Evolutionary conservation across 2,113 vertebrate species (phyloP), one percentile per base, ranked within the genome.

Genomic region (Paracanthobrama guichenoti): DNA sequence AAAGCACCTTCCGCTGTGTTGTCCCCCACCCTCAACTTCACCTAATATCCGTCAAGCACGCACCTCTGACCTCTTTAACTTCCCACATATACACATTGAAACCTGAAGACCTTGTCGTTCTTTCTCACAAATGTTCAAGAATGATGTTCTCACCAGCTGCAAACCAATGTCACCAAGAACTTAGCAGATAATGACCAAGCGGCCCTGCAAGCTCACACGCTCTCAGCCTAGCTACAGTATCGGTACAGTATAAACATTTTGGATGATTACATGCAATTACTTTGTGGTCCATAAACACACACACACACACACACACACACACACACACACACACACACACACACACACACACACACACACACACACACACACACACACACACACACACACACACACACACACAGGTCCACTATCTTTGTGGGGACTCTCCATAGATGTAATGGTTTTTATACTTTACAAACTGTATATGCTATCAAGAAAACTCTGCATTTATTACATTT

Each of bases 211-310:
- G 16, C 82, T 82, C 86, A 84, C 85, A 84, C 57, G 85, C 83
- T 88, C 88, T 90, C 83, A 73, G 83, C 88, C 64, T 85, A 91
- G 89, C 89, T 87, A 83, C 81, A 86, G 88, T 89, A 89, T 91
- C 92, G 89, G 90, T 90, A 89, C 87, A 89, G 90, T 85, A 88
- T 89, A 93, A 93, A 93, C 89, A 91, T 92, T 90, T 88, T 83
- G 84, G 79, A 91, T 90, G 90, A 92, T 93, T 93, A 90, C 87
- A 92, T 90, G 81, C 91, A 89, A 93, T 94, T 92, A 91, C 82
- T 55, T 60, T 20, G 85, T 77, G 89, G 83, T 88, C 86, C 42
- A 80, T 86, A 87, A 87, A 82, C 86, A 88, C 79, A 74, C 44
- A 81, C 57, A 87, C 31, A 44, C 10, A 88, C 62, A 86, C 72